Evolutionary conservation across 1,140 invertebrate genomes (phyloP).

Genomic region (Euura lappo): DNA sequence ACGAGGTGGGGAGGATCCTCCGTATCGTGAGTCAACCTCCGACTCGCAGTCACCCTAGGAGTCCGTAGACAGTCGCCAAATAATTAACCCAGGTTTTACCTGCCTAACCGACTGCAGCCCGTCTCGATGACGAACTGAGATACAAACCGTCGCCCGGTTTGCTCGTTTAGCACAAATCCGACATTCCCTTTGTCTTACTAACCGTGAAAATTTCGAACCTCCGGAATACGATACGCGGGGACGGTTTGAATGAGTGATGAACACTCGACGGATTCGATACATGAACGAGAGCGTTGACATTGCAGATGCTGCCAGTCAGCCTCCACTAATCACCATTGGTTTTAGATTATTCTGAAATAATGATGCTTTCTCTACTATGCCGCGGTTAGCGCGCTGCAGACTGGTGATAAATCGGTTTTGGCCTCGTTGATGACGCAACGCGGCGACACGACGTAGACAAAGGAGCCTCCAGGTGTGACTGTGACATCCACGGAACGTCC

Average conservation of each 20-base stretch:
- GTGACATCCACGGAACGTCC: slow-evolving; percentile 49
- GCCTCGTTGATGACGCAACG: slow-evolving; percentile 34
- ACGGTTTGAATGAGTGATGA: slow-evolving; percentile 14
- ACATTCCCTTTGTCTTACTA: neutral
- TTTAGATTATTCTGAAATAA: slow-evolving; percentile 63
- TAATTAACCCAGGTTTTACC: slow-evolving; percentile 32
- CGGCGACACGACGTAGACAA: slow-evolving; percentile 28
- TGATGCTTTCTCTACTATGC: slow-evolving; percentile 42
- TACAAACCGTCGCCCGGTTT: neutral
- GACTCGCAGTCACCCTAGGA: neutral
- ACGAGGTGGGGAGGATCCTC: slow-evolving; percentile 29
- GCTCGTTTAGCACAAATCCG: neutral
- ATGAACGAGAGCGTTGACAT: neutral
- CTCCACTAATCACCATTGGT: slow-evolving; percentile 62
- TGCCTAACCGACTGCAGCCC: slow-evolving; percentile 18
- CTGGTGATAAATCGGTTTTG: slow-evolving; percentile 15
- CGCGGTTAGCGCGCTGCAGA: neutral
- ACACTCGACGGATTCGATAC: neutral
- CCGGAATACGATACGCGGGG: neutral
- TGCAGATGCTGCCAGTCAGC: slow-evolving; percentile 47
- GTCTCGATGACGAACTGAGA: neutral
- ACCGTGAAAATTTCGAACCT: too few relatives aligned
- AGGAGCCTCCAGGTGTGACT: slow-evolving; percentile 44
- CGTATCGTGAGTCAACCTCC: slow-evolving; percentile 20
- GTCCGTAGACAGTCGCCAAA: slow-evolving; percentile 28